Percentiles rank a stretch among this genome's conserved stretches.
Evolutionary conservation across 2,888 invertebrate genomes (phyloP).

Genomic region (Apomyelois bistriatella): DNA sequence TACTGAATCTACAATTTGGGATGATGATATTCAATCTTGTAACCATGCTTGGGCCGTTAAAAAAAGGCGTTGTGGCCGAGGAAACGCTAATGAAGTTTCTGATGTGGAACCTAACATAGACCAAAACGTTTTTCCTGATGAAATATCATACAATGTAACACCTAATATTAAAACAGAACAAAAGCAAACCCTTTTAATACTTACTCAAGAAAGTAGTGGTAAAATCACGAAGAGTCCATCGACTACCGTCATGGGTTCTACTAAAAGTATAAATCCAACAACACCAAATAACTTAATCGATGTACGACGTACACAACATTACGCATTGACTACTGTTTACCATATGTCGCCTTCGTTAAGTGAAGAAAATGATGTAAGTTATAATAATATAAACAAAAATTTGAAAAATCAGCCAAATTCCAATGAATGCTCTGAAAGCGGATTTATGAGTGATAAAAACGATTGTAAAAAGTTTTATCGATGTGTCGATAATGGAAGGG

Average conservation of each 20-base stretch:
- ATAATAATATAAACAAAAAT: background rate
- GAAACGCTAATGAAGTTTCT: constrained; percentile 23
- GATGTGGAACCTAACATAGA: background rate
- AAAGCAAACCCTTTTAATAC: constrained; percentile 32
- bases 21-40: constrained; percentile 84
- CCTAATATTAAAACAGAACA: constrained; percentile 36
- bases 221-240: constrained; percentile 46
- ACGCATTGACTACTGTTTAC: constrained; percentile 28
- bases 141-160: background rate
- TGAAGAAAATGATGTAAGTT: background rate
- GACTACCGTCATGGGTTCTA: constrained; percentile 33
- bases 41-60: constrained; percentile 84
- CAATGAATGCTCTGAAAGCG: constrained; percentile 56
- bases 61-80: constrained; percentile 53
- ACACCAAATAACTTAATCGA: background rate
- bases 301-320: constrained; percentile 31
- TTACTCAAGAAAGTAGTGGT: constrained; percentile 44
- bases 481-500: constrained; percentile 78
- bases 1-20: constrained; percentile 89
- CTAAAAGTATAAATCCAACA: constrained; percentile 24
- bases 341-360: background rate
- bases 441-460: constrained; percentile 77
- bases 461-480: constrained; percentile 85
- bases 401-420: background rate
- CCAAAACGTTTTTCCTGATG: background rate